Conservation (phyloP, 2,888 invertebrate genomes). For the Venusia cambrica region DNA sequence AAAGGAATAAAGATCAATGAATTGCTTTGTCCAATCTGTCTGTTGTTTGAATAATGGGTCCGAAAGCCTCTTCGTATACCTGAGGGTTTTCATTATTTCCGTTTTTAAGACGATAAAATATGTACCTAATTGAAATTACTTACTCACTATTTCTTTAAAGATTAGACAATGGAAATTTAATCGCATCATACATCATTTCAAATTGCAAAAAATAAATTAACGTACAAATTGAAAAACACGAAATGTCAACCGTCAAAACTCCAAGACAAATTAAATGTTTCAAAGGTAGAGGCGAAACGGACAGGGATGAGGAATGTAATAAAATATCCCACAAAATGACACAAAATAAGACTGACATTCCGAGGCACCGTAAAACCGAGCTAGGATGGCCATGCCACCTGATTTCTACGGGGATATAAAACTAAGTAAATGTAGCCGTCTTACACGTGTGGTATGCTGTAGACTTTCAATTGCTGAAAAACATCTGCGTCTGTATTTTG, state of each 20-base stretch:
- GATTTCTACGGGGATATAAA: too few relatives aligned
- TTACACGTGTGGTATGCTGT: too few relatives aligned
- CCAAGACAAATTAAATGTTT: conserved; percentile 25
- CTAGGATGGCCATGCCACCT: conserved; percentile 7
- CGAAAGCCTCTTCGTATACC: too few relatives aligned
- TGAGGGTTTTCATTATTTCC: conserved; percentile 13
- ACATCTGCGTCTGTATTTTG: too few relatives aligned
- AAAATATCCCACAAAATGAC: conserved; percentile 40
- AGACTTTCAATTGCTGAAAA: too few relatives aligned
- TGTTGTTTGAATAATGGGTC: conserved; percentile 10
- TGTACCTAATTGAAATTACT: too few relatives aligned
- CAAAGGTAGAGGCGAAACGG: conserved; percentile 36
- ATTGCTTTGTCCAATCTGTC: conserved; percentile 13
- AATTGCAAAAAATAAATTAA: conserved; percentile 9
- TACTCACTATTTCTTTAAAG: too few relatives aligned
- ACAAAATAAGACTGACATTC: conserved; percentile 34
- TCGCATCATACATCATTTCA: too few relatives aligned
- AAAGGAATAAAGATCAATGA: conserved; percentile 19
- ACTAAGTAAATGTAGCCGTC: too few relatives aligned
- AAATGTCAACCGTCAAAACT: conserved; percentile 14
- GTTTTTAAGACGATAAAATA: too few relatives aligned
- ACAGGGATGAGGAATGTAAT: conserved; percentile 35
- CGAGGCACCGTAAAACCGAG: conserved; percentile 19
- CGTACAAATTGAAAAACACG: conserved; percentile 7
- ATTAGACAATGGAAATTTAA: too few relatives aligned